Base-by-base conservation (phyloP, 2,797 vertebrate species). In the Trachops cirrhosus region DNA sequence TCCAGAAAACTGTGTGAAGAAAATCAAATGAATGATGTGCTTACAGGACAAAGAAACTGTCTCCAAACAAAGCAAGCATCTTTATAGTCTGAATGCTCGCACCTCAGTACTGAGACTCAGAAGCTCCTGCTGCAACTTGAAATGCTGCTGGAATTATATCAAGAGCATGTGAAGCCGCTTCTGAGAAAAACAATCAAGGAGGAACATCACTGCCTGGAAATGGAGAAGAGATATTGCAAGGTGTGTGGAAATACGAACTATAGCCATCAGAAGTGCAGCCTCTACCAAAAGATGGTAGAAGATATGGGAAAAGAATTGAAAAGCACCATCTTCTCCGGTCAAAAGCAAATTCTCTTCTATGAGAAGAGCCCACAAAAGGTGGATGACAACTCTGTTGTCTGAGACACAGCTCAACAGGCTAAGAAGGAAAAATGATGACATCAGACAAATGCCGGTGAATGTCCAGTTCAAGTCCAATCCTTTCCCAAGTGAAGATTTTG, bases 211-310 rank as follows among this genome's bases (percentile, higher is more conserved):
- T 34, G 10, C 32, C 62, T 24, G 39, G 62, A 62, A 48, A 59
- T 2, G 0, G 32, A 62, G 34, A 46, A 24, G 50, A 50, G 39
- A 10, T 1, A 22, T 21, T 32, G 14, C 14, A 9, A 11, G 6
- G 29, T 0, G 15, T 18, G 5, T 5, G 19, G 57, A 78, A 11
- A 21, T 12, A 12, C 11, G 29, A 41, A 19, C 29, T 15, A 0
- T 1, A 6, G 2, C 6, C 16, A 10, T 9, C 26, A 37, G 41
- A 19, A 34, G 29, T 0, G 3, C 19, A 18, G 21, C 8, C 11
- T 50, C 14, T 5, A 32, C 4, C 2, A 24, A 19, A 22, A 71
- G 83, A 77, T 9, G 29, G 57, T 32, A 0, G 24, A 15, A 34
- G 29, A 29, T 29, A 29, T 0, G 8, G 41, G 32, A 9, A 2